Evolutionary conservation across 2,797 vertebrate genomes (phyloP).

Genomic region (Capromys pilorides): DNA sequence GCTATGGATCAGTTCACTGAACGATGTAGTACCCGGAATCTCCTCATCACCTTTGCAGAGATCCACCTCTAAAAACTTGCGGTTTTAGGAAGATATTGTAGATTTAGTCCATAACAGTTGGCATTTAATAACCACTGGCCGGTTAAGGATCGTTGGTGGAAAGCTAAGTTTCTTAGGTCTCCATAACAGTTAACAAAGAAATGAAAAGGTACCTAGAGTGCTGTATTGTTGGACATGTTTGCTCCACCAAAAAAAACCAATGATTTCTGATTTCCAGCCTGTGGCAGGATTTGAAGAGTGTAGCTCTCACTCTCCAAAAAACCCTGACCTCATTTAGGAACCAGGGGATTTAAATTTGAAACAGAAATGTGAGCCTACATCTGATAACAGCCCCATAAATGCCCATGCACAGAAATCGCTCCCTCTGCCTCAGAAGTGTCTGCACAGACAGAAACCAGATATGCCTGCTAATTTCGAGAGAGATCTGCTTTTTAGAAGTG

Average conservation of each 20-base stretch:
- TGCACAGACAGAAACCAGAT: not conserved
- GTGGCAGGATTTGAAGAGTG: not conserved
- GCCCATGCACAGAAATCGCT: not conserved
- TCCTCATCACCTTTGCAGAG: not conserved
- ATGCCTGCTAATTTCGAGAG: not conserved
- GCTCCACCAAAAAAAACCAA: not conserved
- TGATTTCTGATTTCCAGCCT: conserved; percentile 3
- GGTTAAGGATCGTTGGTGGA: not conserved
- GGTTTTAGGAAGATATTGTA: not conserved
- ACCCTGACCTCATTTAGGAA: not conserved
- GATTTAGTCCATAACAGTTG: not conserved
- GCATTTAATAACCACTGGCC: not conserved
- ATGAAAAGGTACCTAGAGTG: not conserved
- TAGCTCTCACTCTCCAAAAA: not conserved
- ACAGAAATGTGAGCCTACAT: not conserved
- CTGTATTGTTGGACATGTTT: not conserved
- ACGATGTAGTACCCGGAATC: not conserved
- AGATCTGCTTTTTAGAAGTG: conserved; percentile 31
- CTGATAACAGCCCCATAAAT: conserved; percentile 35
- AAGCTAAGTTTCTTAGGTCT: not conserved
- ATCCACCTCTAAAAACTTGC: not conserved
- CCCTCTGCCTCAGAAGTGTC: not conserved
- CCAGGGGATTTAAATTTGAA: conserved; percentile 14
- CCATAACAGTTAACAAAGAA: not conserved
- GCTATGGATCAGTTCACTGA: not conserved